Evolutionary conservation across 2,888 invertebrate genomes (phyloP), one percentile per base, ranked within the genome.

Genomic region (Phyllotreta cruciferae): DNA sequence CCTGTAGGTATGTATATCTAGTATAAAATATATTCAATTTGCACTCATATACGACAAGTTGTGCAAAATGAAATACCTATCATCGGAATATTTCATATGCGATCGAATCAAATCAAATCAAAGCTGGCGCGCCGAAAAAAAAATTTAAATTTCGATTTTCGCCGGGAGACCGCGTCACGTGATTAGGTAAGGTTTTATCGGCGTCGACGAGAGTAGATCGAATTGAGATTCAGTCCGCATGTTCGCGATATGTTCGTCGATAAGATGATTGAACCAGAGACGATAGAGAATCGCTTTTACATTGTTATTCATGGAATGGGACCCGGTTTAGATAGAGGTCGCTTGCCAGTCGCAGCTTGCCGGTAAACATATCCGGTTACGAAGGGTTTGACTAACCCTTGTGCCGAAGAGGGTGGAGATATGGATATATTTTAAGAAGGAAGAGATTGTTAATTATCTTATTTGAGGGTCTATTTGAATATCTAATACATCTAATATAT

Each of bases 251-350:
- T 74, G 73, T 74, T 73, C 65, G 69, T 58, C 70, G 73, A 73
- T 73, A 73, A 73, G 73, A 71, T 71, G 72, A 73, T 73, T 71
- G 71, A 71, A 66, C 62, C 57, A 44, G 56, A 52, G 61, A 49
- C 56, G 60, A 58, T 62, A 41, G 52, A 62, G 66, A 56, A 62
- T 67, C 65, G 66, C 64, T 67, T 49, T 66, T 67, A 69, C 71
- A 73, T 73, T 73, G 73, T 73, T 73, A 73, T 73, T 73, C 73
- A 73, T 73, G 73, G 73, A 73, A 70, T 72, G 73, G 73, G 73
- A 73, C 72, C 60, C 67, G 58, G 58, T 58, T 24, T 39, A 66
- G 69, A 71, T 73, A 70, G 73, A 70, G 70, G 68, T 71, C 67
- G 56, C 24, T 53, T 37, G 41, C 42, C 42, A 49, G 39, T 49